A percentile compares a stretch with the other conserved stretches of the same genome.
Conservation (phyloP, 2,113 vertebrate genomes). For the Leucoraja erinaceus region DNA sequence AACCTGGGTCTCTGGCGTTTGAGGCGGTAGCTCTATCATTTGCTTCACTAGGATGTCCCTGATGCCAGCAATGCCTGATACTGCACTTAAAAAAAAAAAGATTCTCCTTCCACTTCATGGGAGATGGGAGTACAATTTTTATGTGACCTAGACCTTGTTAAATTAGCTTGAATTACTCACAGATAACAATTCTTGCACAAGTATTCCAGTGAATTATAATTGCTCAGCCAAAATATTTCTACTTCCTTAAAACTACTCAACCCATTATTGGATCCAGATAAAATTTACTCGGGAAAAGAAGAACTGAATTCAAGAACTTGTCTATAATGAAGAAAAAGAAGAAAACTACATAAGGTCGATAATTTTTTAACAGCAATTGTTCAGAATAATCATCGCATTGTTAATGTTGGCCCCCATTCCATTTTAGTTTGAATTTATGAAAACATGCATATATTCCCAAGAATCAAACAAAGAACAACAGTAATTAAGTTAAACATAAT, state of each 20-base stretch:
- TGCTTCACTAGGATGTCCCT: no score
- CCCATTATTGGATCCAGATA: not conserved
- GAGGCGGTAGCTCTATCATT: no score
- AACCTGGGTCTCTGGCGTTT: no score
- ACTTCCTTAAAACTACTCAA: not conserved
- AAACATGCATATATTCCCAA: constrained; percentile 28
- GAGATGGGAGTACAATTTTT: no score
- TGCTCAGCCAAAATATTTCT: not conserved
- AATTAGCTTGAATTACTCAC: no score
- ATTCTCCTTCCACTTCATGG: not conserved
- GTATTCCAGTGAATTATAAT: not conserved
- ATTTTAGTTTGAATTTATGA: constrained; percentile 24
- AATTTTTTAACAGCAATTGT: constrained; percentile 14
- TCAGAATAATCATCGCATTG: not conserved
- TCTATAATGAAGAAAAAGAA: no score
- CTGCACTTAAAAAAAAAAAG: not conserved
- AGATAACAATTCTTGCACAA: no score
- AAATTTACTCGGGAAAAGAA: not conserved
- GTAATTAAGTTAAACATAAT: constrained; percentile 35
- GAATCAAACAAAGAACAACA: constrained; percentile 35
- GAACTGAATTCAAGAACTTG: not conserved
- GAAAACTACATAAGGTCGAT: not conserved
- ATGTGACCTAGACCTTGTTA: no score
- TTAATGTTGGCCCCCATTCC: constrained; percentile 3
- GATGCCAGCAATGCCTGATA: no score